Conservation (phyloP, 2,888 invertebrate genomes). For the Parapristionchus giblindavisi region DNA sequence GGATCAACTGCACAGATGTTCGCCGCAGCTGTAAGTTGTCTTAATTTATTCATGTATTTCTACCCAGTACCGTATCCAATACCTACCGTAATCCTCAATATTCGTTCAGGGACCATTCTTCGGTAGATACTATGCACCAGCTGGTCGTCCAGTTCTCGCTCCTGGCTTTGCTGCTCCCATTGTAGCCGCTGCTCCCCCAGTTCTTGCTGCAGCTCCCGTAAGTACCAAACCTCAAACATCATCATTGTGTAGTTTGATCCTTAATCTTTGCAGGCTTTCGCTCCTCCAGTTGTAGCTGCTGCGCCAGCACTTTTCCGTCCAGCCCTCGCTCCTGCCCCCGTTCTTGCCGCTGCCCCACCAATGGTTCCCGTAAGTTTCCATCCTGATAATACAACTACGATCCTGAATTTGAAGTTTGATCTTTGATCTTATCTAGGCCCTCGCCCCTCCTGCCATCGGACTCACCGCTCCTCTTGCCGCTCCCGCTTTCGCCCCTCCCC, state of each 20-base stretch:
- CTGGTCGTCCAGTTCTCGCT: conserved; percentile 26
- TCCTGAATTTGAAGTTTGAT: not conserved
- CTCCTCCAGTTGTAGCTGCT: not conserved
- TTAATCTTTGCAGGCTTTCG: too few relatives aligned
- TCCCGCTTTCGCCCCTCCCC: conserved; percentile 27
- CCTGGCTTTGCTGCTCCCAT: conserved; percentile 5
- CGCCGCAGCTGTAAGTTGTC: too few relatives aligned
- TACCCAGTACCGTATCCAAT: too few relatives aligned
- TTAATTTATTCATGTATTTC: too few relatives aligned
- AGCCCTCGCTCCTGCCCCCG: conserved; percentile 18
- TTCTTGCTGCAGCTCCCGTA: not conserved
- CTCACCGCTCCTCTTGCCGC: conserved; percentile 7
- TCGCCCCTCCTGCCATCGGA: too few relatives aligned
- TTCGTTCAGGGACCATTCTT: conserved; percentile 29
- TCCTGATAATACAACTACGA: too few relatives aligned
- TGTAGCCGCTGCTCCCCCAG: conserved; percentile 13
- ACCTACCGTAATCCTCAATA: too few relatives aligned
- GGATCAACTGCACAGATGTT: conserved; percentile 23
- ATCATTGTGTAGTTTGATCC: too few relatives aligned
- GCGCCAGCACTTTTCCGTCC: conserved; percentile 4
- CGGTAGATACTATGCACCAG: conserved; percentile 25
- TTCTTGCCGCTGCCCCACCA: conserved; percentile 16
- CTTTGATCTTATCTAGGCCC: conserved; percentile 11
- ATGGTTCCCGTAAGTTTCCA: conserved; percentile 9
- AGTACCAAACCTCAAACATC: too few relatives aligned